Evolutionary conservation across 2,113 vertebrate species (phyloP), one percentile per base, ranked within the genome.

Genomic region (Rhinichthys klamathensis): DNA sequence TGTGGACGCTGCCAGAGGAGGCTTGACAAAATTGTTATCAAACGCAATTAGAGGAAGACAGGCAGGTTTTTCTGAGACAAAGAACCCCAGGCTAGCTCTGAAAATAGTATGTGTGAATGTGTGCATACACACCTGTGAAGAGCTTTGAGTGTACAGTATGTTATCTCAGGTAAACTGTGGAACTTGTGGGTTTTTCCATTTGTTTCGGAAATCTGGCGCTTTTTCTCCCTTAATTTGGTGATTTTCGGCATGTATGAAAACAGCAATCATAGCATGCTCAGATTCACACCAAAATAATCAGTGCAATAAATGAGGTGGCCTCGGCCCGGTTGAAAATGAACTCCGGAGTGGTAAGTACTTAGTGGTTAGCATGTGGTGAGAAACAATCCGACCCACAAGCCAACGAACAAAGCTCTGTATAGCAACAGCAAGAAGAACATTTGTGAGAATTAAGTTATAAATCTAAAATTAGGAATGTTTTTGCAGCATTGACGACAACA

Each of bases 1-100:
- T 88, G 85, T 91, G 80, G 79, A 88, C 61, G 88, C 91, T 93
- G 94, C 93, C 92, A 92, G 93, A 92, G 79, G 58, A 92, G 87
- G 88, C 91, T 94, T 90, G 95, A 94, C 92, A 92, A 95, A 95
- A 95, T 94, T 95, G 91, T 95, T 94, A 95, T 94, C 93, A 93
- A 93, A 94, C 88, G 92, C 91, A 93, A 94, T 94, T 93, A 93
- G 89, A 92, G 61, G 88, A 91, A 90, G 93, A 92, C 84, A 91
- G 91, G 85, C 90, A 89, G 91, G 91, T 90, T 92, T 93, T 90
- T 91, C 46, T 74, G 86, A 92, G 85, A 74, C 90, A 92, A 91
- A 90, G 67, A 87, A 92, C 92, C 84, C 78, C 3, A 21, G 86
- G 89, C 86, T 85, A 88, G 90, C 84, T 81, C 75, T 41, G 51